A percentile compares a stretch with the other conserved stretches of the same genome.
These are phyloP conservation scores for Tineola bisselliella DNA, from an alignment of 2,888 invertebrate species.

Conservation along the genomic window DNA sequence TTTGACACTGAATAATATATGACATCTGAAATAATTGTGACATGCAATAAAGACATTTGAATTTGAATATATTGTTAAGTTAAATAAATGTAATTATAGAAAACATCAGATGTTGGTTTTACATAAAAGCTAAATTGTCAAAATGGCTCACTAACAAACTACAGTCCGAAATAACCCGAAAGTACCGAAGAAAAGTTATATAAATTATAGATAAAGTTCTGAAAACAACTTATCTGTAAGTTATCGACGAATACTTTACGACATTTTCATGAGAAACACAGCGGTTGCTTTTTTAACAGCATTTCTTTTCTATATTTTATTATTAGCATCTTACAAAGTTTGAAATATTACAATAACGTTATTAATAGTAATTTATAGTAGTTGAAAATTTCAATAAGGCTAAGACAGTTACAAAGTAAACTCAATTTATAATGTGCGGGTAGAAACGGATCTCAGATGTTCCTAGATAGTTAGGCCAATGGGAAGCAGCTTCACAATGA, in stretches of 20 bases:
- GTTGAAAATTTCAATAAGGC: background rate
- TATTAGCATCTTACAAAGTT: background rate
- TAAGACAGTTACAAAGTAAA: background rate
- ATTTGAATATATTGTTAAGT: no score
- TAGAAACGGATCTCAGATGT: background rate
- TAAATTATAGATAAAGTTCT: background rate
- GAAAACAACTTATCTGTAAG: background rate
- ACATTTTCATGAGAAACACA: background rate
- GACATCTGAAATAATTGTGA: no score
- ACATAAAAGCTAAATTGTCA: no score
- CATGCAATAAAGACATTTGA: no score
- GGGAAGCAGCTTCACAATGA: background rate
- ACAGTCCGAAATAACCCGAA: background rate
- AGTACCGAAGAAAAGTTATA: background rate
- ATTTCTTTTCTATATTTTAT: background rate
- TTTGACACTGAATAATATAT: no score
- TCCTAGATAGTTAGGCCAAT: background rate
- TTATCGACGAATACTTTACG: background rate
- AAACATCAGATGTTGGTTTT: background rate
- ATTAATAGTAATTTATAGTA: background rate
- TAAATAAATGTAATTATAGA: background rate
- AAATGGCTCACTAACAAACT: no score
- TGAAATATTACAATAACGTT: background rate
- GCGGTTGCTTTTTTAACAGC: background rate
- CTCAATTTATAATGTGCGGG: background rate